Evolutionary conservation across 2,113 vertebrate genomes (phyloP).

Genomic region (Tetraodon nigroviridis): DNA sequence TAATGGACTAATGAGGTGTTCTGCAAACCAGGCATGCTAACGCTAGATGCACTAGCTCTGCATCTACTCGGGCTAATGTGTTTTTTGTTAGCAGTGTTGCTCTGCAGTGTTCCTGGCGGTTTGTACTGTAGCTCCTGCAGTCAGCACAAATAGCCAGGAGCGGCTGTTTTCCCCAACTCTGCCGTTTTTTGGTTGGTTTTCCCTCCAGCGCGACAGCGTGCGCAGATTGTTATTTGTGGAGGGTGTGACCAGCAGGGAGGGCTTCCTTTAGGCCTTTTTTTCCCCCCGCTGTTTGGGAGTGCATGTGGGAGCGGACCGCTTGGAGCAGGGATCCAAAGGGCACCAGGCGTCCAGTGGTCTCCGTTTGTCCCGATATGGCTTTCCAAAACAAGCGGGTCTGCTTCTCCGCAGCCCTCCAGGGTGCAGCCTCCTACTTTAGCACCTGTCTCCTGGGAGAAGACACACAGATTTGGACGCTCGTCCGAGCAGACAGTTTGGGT

Average conservation of each 20-base stretch:
- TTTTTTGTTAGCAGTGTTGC: no score
- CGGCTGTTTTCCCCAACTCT: constrained; percentile 28
- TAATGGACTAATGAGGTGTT: no score
- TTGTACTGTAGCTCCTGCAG: constrained; percentile 40
- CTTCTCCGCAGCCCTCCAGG: constrained; percentile 5
- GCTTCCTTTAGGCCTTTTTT: constrained; percentile 58
- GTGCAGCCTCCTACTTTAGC: constrained; percentile 14
- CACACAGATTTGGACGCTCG: background rate
- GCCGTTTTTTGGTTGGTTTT: constrained; percentile 49
- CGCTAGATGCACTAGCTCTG: no score
- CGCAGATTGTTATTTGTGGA: constrained; percentile 73
- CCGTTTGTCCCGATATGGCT: constrained; percentile 14
- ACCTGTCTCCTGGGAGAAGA: background rate
- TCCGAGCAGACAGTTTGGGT: no score
- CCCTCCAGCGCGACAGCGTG: constrained; percentile 55
- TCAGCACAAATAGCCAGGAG: constrained; percentile 17
- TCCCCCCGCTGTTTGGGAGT: constrained; percentile 19
- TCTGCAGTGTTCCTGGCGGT: background rate
- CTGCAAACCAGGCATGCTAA: no score
- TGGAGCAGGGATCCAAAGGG: constrained; percentile 8
- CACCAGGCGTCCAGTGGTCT: constrained; percentile 19
- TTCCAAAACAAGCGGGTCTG: constrained; percentile 10
- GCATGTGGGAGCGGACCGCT: constrained; percentile 14
- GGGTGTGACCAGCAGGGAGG: constrained; percentile 68
- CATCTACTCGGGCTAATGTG: no score